A percentile compares a stretch with the other conserved stretches of the same genome.
phyloP scores from a whole-genome alignment of 2,797 vertebrate species.

The Decapterus maruadsi region DNA sequence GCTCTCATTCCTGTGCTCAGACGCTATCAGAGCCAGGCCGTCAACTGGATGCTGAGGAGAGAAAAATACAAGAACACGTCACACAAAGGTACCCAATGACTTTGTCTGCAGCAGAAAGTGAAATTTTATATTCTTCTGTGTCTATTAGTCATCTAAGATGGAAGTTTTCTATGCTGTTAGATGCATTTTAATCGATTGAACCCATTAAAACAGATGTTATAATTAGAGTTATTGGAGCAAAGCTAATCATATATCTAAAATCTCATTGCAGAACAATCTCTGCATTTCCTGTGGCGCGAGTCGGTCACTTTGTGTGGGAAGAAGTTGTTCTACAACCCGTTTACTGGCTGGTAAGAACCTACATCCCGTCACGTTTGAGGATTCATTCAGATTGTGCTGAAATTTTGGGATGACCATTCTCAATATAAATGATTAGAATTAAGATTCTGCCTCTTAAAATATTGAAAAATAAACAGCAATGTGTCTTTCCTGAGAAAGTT shows the following conservation, averaged over 20 bases:
- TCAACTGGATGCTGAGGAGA: constrained; percentile 95
- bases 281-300: constrained; percentile 97
- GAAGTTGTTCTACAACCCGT: constrained; percentile 97
- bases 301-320: constrained; percentile 90
- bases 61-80: constrained; percentile 84
- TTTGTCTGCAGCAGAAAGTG: too few relatives aligned
- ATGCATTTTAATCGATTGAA: neutral
- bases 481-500: too few relatives aligned
- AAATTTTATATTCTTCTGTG: too few relatives aligned
- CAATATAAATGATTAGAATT: neutral
- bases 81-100: constrained; percentile 71
- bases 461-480: neutral
- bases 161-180: neutral
- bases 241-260: neutral
- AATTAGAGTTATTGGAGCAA: too few relatives aligned
- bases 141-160: too few relatives aligned
- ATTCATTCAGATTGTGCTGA: neutral
- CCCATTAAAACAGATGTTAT: neutral
- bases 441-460: neutral
- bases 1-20: constrained; percentile 92
- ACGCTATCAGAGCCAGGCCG: constrained; percentile 95
- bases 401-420: neutral
- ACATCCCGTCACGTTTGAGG: neutral
- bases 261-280: constrained; percentile 84
- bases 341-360: constrained; percentile 92